Conservation (phyloP, 2,888 invertebrate species). For the Volucella zonaria region DNA sequence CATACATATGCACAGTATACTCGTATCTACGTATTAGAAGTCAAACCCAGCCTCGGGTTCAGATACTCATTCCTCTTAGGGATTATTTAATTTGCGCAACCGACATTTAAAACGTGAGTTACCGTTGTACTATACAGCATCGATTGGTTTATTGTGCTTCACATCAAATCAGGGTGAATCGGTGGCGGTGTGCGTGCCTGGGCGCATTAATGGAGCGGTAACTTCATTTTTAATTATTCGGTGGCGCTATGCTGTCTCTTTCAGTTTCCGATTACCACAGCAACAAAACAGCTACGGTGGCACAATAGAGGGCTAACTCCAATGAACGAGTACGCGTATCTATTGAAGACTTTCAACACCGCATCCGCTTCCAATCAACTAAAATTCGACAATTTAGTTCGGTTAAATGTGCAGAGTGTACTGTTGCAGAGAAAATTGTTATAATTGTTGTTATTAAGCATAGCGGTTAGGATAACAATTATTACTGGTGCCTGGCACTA, state of each 20-base stretch:
- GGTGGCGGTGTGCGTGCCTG: constrained; percentile 63
- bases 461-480: constrained; percentile 59
- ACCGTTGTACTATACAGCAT: constrained; percentile 33
- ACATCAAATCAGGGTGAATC: constrained; percentile 64
- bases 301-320: not conserved
- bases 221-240: constrained; percentile 72
- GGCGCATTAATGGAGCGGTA: constrained; percentile 70
- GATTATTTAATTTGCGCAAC: constrained; percentile 69
- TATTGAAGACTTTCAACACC: not conserved
- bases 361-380: constrained; percentile 67
- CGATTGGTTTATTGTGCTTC: constrained; percentile 55
- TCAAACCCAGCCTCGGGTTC: not conserved
- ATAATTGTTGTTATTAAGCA: constrained; percentile 70
- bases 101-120: constrained; percentile 65
- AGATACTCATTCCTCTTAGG: constrained; percentile 5
- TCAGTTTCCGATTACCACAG: constrained; percentile 53
- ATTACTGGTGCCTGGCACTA: constrained; percentile 51
- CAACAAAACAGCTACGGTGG: not conserved
- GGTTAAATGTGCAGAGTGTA: constrained; percentile 45
- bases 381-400: constrained; percentile 58
- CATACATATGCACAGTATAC: not conserved
- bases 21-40: not conserved
- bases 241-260: constrained; percentile 41
- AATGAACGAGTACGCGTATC: constrained; percentile 29
- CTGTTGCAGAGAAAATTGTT: constrained; percentile 49